phyloP scores from a whole-genome alignment of 1,140 invertebrate genomes.

The Augochlora pura region DNA sequence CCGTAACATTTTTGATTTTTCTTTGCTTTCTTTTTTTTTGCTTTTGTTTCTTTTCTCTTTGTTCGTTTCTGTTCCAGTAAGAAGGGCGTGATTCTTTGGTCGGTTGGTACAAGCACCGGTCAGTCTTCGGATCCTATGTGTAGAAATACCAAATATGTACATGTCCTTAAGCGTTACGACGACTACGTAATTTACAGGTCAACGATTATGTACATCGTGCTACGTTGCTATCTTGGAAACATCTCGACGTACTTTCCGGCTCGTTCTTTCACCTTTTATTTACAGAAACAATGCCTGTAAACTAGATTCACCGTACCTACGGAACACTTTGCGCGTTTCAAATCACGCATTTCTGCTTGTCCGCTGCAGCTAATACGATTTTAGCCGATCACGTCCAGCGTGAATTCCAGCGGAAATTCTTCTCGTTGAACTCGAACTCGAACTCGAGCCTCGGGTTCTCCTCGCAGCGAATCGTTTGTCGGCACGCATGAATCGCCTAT shows the following conservation, averaged over 20 bases:
- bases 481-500: not conserved
- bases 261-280: conserved; percentile 13
- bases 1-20: conserved; percentile 25
- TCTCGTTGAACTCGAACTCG: no score
- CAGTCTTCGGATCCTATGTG: conserved; percentile 75
- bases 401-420: conserved; percentile 25
- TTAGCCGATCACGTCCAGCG: conserved; percentile 55
- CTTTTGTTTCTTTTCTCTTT: conserved; percentile 17
- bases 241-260: not conserved
- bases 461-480: not conserved
- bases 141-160: conserved; percentile 51
- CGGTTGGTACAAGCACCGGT: conserved; percentile 77
- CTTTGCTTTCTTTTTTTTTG: conserved; percentile 5
- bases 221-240: conserved; percentile 20
- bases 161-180: conserved; percentile 28
- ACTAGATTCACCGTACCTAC: not conserved
- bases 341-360: not conserved
- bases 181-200: conserved; percentile 41
- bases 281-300: conserved; percentile 35
- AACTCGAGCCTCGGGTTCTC: not conserved
- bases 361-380: not conserved
- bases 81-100: conserved; percentile 75
- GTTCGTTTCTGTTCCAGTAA: conserved; percentile 42
- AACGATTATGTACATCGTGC: conserved; percentile 48
- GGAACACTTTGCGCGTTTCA: not conserved